phyloP scores from a whole-genome alignment of 2,888 invertebrate genomes.

The Drosophila maculinotata region DNA sequence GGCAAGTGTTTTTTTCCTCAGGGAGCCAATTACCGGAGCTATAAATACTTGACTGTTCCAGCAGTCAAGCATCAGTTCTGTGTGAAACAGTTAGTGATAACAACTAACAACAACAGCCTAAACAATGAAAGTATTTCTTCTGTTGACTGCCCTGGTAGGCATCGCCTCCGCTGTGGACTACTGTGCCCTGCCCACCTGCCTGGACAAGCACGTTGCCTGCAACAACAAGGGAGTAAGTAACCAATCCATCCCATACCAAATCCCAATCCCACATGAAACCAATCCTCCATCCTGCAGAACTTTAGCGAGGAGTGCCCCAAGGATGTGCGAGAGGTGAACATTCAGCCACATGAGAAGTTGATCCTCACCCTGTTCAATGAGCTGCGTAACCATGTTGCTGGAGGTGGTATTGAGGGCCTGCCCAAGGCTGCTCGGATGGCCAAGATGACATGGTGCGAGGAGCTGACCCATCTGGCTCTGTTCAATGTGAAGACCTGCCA shows the following conservation, averaged over 20 bases:
- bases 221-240: slow-evolving; percentile 61
- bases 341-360: slow-evolving; percentile 45
- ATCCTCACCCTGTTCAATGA: slow-evolving; percentile 58
- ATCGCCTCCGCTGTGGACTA: slow-evolving; percentile 48
- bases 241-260: background rate
- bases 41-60: slow-evolving; percentile 13
- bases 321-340: slow-evolving; percentile 40
- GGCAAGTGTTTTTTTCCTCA: background rate
- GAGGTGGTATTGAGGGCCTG: slow-evolving; percentile 46
- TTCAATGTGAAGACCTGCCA: slow-evolving; percentile 63
- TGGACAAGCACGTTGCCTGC: slow-evolving; percentile 66
- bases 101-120: background rate
- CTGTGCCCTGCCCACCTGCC: slow-evolving; percentile 60
- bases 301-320: slow-evolving; percentile 56
- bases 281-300: slow-evolving; percentile 17
- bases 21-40: background rate
- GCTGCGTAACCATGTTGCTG: slow-evolving; percentile 54
- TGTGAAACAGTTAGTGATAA: background rate
- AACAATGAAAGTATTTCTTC: slow-evolving; percentile 19
- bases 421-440: slow-evolving; percentile 66
- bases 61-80: slow-evolving; percentile 15
- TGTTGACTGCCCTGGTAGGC: slow-evolving; percentile 9
- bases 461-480: slow-evolving; percentile 54
- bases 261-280: too few relatives aligned
- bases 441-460: slow-evolving; percentile 66